Conservation (phyloP, 1,140 invertebrate species). For the Agrypnia vestita region DNA sequence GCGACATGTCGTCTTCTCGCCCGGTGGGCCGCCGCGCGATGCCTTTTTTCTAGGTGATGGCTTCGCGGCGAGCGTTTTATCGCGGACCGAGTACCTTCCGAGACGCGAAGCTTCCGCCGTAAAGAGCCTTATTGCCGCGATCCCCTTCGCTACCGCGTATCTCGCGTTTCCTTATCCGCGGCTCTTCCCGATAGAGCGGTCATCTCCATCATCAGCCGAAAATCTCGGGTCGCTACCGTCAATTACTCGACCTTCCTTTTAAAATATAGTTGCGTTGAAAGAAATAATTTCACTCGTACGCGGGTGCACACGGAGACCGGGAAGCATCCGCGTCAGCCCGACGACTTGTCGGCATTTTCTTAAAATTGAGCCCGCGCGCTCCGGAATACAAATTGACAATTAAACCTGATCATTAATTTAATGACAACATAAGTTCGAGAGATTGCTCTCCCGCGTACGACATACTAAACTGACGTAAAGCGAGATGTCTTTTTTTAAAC, state of each 20-base stretch:
- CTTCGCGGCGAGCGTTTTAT: background rate
- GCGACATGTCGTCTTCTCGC: constrained; percentile 32
- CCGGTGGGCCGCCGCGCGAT: constrained; percentile 10
- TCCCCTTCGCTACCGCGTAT: background rate
- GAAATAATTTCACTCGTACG: no score
- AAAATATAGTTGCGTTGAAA: no score
- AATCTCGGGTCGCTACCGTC: no score
- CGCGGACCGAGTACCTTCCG: background rate
- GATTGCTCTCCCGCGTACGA: constrained; percentile 36
- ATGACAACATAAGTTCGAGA: constrained; percentile 38
- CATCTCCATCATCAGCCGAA: no score
- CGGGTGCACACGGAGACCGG: constrained; percentile 13
- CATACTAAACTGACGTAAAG: constrained; percentile 19
- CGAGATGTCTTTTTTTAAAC: constrained; percentile 25
- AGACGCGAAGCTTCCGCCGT: constrained; percentile 1
- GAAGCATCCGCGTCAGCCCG: constrained; percentile 9
- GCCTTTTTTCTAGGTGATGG: constrained; percentile 3
- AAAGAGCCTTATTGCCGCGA: constrained; percentile 10
- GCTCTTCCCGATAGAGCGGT: no score
- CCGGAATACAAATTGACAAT: constrained; percentile 32
- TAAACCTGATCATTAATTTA: constrained; percentile 47
- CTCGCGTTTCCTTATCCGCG: background rate
- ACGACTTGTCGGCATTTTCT: constrained; percentile 27
- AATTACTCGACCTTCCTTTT: no score
- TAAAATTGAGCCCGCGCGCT: constrained; percentile 29